These are phyloP conservation scores for Pipa parva DNA, from an alignment of 2,113 vertebrate species.

Conservation along the genomic window DNA sequence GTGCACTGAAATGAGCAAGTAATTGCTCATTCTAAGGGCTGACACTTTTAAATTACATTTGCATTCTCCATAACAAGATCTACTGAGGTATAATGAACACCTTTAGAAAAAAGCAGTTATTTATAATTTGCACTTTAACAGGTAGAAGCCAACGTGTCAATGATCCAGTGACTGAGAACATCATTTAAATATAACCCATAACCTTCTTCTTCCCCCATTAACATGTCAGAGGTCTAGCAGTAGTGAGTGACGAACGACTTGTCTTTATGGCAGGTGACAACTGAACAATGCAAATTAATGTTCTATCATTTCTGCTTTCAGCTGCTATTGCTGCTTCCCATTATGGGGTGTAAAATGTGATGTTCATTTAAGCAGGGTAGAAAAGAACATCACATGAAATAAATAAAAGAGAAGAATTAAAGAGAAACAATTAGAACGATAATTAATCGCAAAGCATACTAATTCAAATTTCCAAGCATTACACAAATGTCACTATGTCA, in stretches of 20 bases:
- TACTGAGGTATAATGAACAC: constrained; percentile 53
- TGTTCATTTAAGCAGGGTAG: constrained; percentile 43
- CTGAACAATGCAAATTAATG: constrained; percentile 46
- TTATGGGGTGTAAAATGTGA: constrained; percentile 50
- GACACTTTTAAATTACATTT: constrained; percentile 59
- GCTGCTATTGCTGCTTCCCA: constrained; percentile 47
- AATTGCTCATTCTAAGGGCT: constrained; percentile 53
- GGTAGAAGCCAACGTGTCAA: constrained; percentile 60
- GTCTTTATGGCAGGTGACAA: constrained; percentile 48
- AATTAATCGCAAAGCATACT: constrained; percentile 52
- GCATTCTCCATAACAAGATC: constrained; percentile 57
- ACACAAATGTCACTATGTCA: constrained; percentile 54
- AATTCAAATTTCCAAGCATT: constrained; percentile 56
- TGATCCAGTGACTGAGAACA: constrained; percentile 52
- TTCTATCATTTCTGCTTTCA: constrained; percentile 52
- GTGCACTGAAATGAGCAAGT: constrained; percentile 31
- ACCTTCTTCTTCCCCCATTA: constrained; percentile 57
- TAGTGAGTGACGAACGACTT: constrained; percentile 59
- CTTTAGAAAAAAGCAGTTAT: constrained; percentile 52
- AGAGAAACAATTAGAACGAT: constrained; percentile 48
- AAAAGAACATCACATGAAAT: constrained; percentile 47
- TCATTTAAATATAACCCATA: constrained; percentile 58
- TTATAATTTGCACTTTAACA: constrained; percentile 60
- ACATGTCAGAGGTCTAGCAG: constrained; percentile 62
- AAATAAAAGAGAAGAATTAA: constrained; percentile 42